Conservation (phyloP, 2,113 vertebrate genomes). For the Scomber japonicus region DNA sequence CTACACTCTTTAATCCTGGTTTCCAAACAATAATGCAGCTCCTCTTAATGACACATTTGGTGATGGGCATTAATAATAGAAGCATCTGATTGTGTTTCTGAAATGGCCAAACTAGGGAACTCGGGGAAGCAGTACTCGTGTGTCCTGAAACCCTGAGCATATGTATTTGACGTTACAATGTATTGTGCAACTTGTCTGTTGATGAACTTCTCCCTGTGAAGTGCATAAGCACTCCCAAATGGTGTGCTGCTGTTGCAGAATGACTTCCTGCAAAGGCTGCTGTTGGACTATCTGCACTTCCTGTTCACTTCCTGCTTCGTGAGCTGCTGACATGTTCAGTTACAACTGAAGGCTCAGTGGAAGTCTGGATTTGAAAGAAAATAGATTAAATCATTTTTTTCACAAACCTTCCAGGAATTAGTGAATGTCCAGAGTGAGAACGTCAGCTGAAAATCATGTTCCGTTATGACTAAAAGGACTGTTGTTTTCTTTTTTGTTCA, state of each 20-base stretch:
- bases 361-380: not conserved
- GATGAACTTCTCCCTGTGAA: constrained; percentile 50
- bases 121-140: not conserved
- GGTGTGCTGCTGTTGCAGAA: constrained; percentile 73
- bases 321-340: constrained; percentile 21
- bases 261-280: constrained; percentile 76
- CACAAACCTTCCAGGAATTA: not conserved
- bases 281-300: constrained; percentile 56
- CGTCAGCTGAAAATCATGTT: not conserved
- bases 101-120: not conserved
- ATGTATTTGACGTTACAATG: not conserved
- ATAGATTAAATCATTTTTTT: not conserved
- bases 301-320: constrained; percentile 70
- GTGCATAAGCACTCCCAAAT: constrained; percentile 46
- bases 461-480: constrained; percentile 35
- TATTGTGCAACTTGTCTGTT: constrained; percentile 32
- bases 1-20: constrained; percentile 34
- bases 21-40: constrained; percentile 27
- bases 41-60: not conserved
- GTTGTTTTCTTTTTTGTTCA: constrained; percentile 17
- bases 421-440: not conserved
- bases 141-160: not conserved
- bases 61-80: constrained; percentile 8
- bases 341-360: not conserved
- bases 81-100: constrained; percentile 1